phyloP scores from a whole-genome alignment of 2,888 invertebrate species.

The Polyommatus icarus region DNA sequence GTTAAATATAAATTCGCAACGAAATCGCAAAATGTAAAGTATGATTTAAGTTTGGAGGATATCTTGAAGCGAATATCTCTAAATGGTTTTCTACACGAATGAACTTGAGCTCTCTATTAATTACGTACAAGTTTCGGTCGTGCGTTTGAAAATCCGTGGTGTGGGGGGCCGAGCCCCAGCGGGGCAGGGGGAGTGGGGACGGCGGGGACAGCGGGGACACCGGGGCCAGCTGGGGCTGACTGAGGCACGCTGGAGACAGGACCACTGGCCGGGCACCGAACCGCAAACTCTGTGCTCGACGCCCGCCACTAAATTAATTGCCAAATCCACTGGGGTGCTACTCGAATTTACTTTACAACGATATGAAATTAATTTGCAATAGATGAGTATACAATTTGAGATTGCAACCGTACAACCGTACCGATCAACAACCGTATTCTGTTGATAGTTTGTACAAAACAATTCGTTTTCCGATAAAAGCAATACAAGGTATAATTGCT shows the following conservation, averaged over 20 bases:
- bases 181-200: constrained; percentile 31
- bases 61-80: constrained; percentile 32
- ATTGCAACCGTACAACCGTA: neutral
- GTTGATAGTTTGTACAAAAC: neutral
- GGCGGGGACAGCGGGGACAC: constrained; percentile 28
- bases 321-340: constrained; percentile 42
- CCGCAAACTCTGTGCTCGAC: constrained; percentile 54
- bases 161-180: constrained; percentile 19
- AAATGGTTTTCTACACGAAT: constrained; percentile 41
- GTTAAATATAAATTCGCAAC: neutral
- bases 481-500: neutral
- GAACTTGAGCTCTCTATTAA: constrained; percentile 44
- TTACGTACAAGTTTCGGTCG: constrained; percentile 43
- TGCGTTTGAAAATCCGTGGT: constrained; percentile 43
- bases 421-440: neutral
- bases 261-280: constrained; percentile 49
- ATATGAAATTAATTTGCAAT: constrained; percentile 28
- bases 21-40: constrained; percentile 28
- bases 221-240: constrained; percentile 22
- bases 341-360: constrained; percentile 26
- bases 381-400: neutral
- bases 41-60: constrained; percentile 39
- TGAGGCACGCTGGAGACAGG: constrained; percentile 45
- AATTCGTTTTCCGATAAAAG: neutral
- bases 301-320: constrained; percentile 50